Base-by-base conservation (phyloP, 2,888 invertebrate species). In the Parasteatoda lunata region DNA sequence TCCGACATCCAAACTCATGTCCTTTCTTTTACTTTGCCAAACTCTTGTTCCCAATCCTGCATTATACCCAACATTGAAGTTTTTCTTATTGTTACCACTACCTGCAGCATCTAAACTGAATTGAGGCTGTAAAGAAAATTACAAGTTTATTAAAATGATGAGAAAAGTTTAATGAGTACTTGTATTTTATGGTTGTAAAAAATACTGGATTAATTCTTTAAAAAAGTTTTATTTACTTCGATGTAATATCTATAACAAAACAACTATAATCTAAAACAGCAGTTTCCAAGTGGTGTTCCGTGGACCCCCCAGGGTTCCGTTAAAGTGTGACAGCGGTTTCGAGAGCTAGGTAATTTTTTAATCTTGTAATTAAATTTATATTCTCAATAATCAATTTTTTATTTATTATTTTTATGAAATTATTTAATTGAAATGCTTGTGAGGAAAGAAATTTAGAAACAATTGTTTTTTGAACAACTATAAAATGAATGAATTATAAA, bases 41-140 rank as follows among this genome's bases (percentile, higher is more conserved):
- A 88, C 84, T 59, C 65, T 83, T 13, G 83, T 88, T 15, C 84
- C 88, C 7, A 88, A 66, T 15, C 79, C 88, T 13, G 83, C 88
- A 30, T 84, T 76, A 66, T 76, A 80, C 8, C 71, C 84, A 3
- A 66, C 76, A 30, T 77, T 5, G 75, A 83, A 84, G 47, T 84
- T 79, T 3, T 68, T 59, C 13, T 4, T 5, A 45, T 84, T 77
- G 7, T 83, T 84, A 7, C 88, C 88, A n/a, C 79, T 72, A 3
- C 84, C 88, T 52, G 76, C 65, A 4, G 64, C 88, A 47, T 80
- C 59, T 4, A 88, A 30, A 2, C 47, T 76, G 64, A 72, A 88
- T 15, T 79, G 77, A 5, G 83, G 88, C 88, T 88, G 75, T 1
- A 71, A 65, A 70, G 11, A 47, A 13, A 64, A 8, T 13, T 59